These are phyloP conservation scores for Hassar affinis DNA, from an alignment of 2,113 vertebrate genomes.

Conservation along the genomic window DNA sequence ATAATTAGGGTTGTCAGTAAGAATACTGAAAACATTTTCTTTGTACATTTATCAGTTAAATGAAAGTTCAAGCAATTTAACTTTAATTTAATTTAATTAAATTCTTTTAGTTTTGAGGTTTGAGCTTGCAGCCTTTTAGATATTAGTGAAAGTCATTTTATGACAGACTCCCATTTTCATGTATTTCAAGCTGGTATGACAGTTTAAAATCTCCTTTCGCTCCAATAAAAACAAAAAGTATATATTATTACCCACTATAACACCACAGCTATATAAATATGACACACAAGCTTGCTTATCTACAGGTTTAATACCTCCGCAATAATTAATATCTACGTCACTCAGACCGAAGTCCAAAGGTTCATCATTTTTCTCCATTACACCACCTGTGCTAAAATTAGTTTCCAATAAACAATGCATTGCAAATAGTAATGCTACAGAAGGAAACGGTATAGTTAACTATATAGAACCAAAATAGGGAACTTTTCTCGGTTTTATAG, in stretches of 20 bases:
- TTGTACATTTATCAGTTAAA: too few species aligned
- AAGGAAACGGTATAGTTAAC: neutral
- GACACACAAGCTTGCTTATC: conserved; percentile 42
- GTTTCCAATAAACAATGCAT: neutral
- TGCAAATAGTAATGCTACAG: neutral
- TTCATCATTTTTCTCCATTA: conserved; percentile 27
- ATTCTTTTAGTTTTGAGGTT: neutral
- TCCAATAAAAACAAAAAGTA: neutral
- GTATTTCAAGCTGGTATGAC: neutral
- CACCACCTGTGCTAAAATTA: neutral
- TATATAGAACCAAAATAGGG: neutral
- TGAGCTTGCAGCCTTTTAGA: neutral
- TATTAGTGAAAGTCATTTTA: neutral
- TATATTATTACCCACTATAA: neutral
- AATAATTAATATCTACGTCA: neutral
- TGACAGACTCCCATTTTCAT: neutral
- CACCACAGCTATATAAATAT: neutral
- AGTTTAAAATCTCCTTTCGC: neutral
- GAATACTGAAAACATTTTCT: too few species aligned
- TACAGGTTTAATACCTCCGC: conserved; percentile 57
- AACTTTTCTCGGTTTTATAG: neutral
- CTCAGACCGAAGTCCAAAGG: conserved; percentile 35
- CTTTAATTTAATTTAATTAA: too few species aligned
- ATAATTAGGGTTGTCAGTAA: too few species aligned
- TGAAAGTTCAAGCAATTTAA: too few species aligned